Evolutionary conservation across 2,113 vertebrate genomes (phyloP).

Genomic region (Phrynosoma blainvillii): DNA sequence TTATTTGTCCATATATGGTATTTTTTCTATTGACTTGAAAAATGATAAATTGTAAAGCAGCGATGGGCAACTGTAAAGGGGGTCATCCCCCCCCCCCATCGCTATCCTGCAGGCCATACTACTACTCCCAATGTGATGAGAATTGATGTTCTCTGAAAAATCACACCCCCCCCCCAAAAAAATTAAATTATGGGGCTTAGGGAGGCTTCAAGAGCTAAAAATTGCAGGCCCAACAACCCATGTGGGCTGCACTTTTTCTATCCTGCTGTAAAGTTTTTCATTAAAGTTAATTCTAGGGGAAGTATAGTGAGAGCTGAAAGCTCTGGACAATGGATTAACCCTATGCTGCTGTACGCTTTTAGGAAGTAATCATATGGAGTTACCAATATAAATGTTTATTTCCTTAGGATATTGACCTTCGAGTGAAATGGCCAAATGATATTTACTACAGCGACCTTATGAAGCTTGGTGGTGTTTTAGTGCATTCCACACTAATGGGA

Average conservation of each 20-base stretch:
- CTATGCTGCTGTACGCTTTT: not conserved
- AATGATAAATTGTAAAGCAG: too few relatives aligned
- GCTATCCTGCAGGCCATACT: too few relatives aligned
- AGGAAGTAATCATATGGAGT: not conserved
- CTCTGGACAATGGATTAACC: not conserved
- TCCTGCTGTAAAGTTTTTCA: not conserved
- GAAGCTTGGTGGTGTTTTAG: conserved; percentile 95
- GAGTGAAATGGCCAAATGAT: conserved; percentile 97
- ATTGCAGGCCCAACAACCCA: too few relatives aligned
- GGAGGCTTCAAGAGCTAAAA: too few relatives aligned
- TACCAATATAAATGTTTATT: not conserved
- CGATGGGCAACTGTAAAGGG: too few relatives aligned
- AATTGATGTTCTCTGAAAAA: too few relatives aligned
- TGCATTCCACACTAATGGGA: conserved; percentile 88
- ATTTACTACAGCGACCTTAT: conserved; percentile 91
- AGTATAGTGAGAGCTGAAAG: not conserved
- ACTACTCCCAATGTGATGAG: too few relatives aligned
- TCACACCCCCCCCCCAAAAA: too few relatives aligned
- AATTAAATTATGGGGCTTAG: too few relatives aligned
- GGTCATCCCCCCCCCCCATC: too few relatives aligned
- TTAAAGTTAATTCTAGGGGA: not conserved
- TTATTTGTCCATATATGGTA: not conserved
- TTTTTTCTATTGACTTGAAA: not conserved
- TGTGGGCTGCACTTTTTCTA: too few relatives aligned
- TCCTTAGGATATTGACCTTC: conserved; percentile 87